A percentile compares a stretch with the other conserved stretches of the same genome.
Evolutionary conservation across 2,888 invertebrate species (phyloP).

Genomic region (Meiosimyza platycephala): DNA sequence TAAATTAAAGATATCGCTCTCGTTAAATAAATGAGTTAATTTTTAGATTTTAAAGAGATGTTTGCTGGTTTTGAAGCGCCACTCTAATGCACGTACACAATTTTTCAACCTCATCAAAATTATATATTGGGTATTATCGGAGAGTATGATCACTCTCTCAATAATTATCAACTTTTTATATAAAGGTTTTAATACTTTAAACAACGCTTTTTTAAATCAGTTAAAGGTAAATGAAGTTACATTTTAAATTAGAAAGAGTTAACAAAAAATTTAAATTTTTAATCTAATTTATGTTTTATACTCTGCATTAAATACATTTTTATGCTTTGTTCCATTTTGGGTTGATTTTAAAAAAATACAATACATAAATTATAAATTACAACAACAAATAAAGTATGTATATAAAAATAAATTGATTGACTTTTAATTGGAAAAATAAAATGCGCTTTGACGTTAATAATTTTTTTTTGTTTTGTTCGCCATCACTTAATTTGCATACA

Average conservation of each 20-base stretch:
- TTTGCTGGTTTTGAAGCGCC: too few relatives aligned
- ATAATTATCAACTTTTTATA: too few relatives aligned
- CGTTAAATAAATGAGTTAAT: too few relatives aligned
- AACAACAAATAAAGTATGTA: conserved; percentile 27
- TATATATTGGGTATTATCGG: too few relatives aligned
- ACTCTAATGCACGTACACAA: too few relatives aligned
- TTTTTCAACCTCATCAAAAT: too few relatives aligned
- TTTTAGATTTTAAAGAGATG: too few relatives aligned
- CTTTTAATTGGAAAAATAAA: conserved; percentile 17
- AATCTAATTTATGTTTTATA: conserved; percentile 1
- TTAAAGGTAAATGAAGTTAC: too few relatives aligned
- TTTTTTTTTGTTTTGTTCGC: background rate
- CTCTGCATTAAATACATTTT: conserved; percentile 28
- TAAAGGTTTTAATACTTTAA: too few relatives aligned
- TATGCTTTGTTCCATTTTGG: conserved; percentile 11
- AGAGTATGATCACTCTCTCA: too few relatives aligned
- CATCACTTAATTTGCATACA: background rate
- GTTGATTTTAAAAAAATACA: background rate
- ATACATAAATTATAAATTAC: conserved; percentile 25
- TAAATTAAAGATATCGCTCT: too few relatives aligned
- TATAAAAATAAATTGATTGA: conserved; percentile 14
- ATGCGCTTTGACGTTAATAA: background rate
- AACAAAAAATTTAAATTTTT: background rate
- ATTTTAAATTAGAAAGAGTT: conserved; percentile 8
- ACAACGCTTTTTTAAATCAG: too few relatives aligned